These are phyloP conservation scores for Rhea americana DNA, from an alignment of 2,113 vertebrate genomes.

Conservation along the genomic window DNA sequence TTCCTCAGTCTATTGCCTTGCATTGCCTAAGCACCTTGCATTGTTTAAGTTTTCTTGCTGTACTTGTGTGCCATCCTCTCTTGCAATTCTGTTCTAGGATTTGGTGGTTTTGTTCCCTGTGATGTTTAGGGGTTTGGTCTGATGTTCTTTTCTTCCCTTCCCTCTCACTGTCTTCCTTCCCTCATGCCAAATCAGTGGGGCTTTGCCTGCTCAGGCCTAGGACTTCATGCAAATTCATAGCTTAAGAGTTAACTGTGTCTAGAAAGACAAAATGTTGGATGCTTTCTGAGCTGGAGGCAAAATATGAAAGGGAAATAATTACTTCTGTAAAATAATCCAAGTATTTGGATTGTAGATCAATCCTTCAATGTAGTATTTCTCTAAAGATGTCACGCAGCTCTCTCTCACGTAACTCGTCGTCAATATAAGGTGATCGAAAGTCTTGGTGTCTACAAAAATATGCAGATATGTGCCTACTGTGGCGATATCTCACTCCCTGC, in stretches of 20 bases:
- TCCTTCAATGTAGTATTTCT: background rate
- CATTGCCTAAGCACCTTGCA: background rate
- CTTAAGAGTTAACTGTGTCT: background rate
- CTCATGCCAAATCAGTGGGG: fast-evolving
- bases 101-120: background rate
- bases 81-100: background rate
- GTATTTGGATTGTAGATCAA: background rate
- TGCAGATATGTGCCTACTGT: fast-evolving
- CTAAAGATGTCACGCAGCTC: background rate
- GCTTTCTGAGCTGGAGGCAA: background rate
- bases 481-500: background rate
- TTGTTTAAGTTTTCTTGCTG: background rate
- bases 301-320: background rate
- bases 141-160: background rate
- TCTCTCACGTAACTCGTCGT: background rate
- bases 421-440: background rate
- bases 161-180: background rate
- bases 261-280: background rate
- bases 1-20: background rate
- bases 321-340: background rate
- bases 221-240: background rate
- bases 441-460: background rate
- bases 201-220: background rate
- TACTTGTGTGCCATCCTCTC: background rate
- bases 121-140: background rate